These are phyloP conservation scores for Drosophila longiperda DNA, from an alignment of 2,888 invertebrate genomes.

Conservation along the genomic window DNA sequence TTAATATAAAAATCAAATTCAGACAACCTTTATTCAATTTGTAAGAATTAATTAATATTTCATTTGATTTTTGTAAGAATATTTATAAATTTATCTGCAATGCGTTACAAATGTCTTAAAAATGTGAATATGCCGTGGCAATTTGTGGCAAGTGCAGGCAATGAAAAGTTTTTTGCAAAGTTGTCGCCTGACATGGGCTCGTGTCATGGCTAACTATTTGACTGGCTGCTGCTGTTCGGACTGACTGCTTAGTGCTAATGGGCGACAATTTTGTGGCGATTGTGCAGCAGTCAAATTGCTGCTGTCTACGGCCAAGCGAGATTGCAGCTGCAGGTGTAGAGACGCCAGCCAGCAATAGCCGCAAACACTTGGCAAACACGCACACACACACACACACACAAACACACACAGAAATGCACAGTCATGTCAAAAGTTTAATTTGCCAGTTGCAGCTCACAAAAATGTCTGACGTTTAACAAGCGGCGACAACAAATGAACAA, in stretches of 20 bases:
- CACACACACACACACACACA: constrained; percentile 1
- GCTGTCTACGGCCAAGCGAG: constrained; percentile 34
- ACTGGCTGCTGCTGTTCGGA: constrained; percentile 19
- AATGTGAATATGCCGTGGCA: not conserved
- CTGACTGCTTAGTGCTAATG: constrained; percentile 50
- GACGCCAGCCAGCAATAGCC: constrained; percentile 26
- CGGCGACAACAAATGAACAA: constrained; percentile 56
- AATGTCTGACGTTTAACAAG: constrained; percentile 54
- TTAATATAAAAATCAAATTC: not conserved
- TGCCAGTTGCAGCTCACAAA: constrained; percentile 49
- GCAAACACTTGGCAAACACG: constrained; percentile 45
- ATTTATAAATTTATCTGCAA: not conserved
- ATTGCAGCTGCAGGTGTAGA: constrained; percentile 45
- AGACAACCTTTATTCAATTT: too few relatives aligned
- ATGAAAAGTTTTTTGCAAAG: constrained; percentile 8
- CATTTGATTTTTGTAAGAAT: not conserved
- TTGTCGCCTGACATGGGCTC: constrained; percentile 37
- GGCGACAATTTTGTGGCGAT: constrained; percentile 43
- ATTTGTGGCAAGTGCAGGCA: not conserved
- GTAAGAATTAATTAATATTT: not conserved
- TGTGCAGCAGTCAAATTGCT: constrained; percentile 49
- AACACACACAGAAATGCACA: not conserved
- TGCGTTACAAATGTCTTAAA: not conserved
- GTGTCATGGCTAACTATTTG: constrained; percentile 49
- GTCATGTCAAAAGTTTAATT: constrained; percentile 33